Evolutionary conservation across 1,140 invertebrate genomes (phyloP).

Genomic region (Campoletis sonorensis): DNA sequence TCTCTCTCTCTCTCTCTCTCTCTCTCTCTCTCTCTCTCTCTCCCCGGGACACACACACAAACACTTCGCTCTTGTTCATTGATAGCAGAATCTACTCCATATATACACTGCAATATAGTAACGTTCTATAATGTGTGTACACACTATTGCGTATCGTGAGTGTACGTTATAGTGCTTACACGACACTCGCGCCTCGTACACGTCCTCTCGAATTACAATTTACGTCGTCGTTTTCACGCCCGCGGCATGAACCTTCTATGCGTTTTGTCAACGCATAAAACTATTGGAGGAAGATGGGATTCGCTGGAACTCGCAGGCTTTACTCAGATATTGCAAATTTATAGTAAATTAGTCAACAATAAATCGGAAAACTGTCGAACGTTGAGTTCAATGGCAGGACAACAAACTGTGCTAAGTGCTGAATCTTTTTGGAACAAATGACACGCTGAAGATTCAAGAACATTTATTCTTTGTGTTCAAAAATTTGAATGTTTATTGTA

Average conservation of each 20-base stretch:
- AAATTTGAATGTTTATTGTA: too few species aligned
- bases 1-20: neutral
- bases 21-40: too few species aligned
- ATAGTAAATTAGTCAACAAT: neutral
- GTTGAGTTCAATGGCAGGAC: neutral
- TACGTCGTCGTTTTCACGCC: constrained; percentile 45
- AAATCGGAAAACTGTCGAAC: neutral
- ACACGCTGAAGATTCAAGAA: too few species aligned
- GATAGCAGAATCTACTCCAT: neutral
- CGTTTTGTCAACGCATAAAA: constrained; percentile 8
- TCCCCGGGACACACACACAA: too few species aligned
- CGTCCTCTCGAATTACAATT: constrained; percentile 50
- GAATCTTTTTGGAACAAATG: too few species aligned
- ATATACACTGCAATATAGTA: constrained; percentile 1
- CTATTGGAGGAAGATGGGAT: neutral
- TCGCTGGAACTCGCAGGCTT: neutral
- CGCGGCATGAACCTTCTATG: neutral
- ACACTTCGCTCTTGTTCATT: constrained; percentile 7
- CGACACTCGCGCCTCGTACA: constrained; percentile 24
- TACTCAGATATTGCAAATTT: neutral
- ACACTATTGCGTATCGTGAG: neutral
- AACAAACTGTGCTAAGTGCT: too few species aligned
- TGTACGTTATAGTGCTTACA: constrained; percentile 23
- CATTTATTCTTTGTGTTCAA: too few species aligned
- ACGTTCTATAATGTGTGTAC: neutral